These are phyloP conservation scores for Aldrovandia affinis DNA, from an alignment of 2,797 vertebrate species.

Conservation along the genomic window DNA sequence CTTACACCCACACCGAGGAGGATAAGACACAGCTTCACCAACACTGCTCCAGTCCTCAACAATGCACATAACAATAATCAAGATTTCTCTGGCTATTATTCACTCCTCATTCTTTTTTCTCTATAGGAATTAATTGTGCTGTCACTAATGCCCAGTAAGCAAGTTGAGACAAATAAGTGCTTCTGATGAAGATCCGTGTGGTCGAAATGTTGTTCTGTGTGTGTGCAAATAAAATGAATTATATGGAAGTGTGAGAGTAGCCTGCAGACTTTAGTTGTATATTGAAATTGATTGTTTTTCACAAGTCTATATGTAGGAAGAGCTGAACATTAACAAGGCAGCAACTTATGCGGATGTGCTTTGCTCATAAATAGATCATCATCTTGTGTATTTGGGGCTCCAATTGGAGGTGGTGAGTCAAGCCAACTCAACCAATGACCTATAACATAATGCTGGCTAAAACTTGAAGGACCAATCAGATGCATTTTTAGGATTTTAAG, in stretches of 20 bases:
- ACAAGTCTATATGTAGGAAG: background rate
- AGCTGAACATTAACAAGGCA: background rate
- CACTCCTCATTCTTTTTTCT: conserved; percentile 40
- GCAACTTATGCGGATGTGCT: background rate
- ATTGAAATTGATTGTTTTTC: background rate
- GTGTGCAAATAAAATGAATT: too few relatives aligned
- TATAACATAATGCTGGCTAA: background rate
- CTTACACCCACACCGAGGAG: background rate
- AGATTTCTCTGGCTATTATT: conserved; percentile 36
- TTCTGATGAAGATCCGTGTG: background rate
- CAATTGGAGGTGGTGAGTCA: background rate
- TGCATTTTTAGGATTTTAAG: background rate
- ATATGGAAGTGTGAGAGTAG: background rate
- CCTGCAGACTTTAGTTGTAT: background rate
- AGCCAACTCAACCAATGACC: too few relatives aligned
- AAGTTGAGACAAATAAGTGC: background rate
- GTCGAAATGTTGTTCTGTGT: too few relatives aligned
- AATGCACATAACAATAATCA: conserved; percentile 31
- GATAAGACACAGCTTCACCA: background rate
- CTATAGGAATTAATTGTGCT: background rate
- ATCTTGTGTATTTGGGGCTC: background rate
- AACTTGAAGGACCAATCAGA: background rate
- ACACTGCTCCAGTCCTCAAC: background rate
- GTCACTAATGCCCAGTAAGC: background rate
- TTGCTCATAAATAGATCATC: background rate